These are phyloP conservation scores for Heliconius hermathena DNA, from an alignment of 1,140 invertebrate species.

Conservation along the genomic window DNA sequence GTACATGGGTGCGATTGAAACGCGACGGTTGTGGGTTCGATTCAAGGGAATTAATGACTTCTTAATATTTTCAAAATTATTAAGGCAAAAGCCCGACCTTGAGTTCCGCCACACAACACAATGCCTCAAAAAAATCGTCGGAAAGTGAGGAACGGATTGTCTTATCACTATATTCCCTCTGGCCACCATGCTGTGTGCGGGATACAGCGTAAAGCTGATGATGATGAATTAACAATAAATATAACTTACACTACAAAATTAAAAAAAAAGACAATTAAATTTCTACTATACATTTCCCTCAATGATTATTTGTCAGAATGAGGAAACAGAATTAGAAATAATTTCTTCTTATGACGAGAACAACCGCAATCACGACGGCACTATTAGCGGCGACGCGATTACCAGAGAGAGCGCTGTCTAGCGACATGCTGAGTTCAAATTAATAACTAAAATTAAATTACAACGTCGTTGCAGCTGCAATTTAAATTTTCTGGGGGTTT, in stretches of 20 bases:
- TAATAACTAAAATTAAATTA: constrained; percentile 39
- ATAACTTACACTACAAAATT: background rate
- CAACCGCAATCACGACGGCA: constrained; percentile 29
- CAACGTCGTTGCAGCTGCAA: constrained; percentile 14
- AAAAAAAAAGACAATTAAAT: constrained; percentile 37
- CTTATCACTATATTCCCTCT: no score
- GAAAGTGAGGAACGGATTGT: no score
- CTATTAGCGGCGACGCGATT: constrained; percentile 39
- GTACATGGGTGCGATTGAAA: no score
- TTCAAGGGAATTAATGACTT: no score
- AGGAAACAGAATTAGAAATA: constrained; percentile 39
- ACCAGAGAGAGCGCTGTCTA: constrained; percentile 24
- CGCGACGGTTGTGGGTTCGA: no score
- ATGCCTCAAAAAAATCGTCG: no score
- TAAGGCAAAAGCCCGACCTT: no score
- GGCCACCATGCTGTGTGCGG: no score
- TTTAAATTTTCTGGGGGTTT: constrained; percentile 7
- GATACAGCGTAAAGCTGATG: no score
- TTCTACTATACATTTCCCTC: constrained; percentile 29
- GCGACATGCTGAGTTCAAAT: constrained; percentile 27
- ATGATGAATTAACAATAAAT: background rate
- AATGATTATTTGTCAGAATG: constrained; percentile 33
- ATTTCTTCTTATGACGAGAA: constrained; percentile 41
- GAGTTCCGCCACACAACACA: no score
- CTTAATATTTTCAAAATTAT: no score